Conservation (phyloP, 2,888 invertebrate species). For the Beris chalybata region DNA sequence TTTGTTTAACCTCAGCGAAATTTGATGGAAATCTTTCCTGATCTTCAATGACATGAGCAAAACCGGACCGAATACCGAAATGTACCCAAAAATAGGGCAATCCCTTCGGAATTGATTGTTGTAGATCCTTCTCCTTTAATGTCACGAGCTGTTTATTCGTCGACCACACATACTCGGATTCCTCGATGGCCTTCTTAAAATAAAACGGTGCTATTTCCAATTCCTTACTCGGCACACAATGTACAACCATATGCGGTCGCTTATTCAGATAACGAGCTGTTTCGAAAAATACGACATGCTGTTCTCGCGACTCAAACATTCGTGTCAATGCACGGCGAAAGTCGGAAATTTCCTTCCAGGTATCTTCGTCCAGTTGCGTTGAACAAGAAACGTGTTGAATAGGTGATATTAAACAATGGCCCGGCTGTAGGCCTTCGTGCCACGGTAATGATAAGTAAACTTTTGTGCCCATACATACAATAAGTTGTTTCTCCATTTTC, state of each 20-base stretch:
- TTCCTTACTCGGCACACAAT: constrained; percentile 84
- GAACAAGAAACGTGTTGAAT: constrained; percentile 77
- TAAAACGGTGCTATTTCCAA: constrained; percentile 93
- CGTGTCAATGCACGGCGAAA: constrained; percentile 76
- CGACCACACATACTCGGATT: constrained; percentile 94
- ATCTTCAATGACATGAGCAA: constrained; percentile 97
- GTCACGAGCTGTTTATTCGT: constrained; percentile 90
- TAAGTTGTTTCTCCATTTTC: constrained; percentile 79
- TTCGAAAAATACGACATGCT: constrained; percentile 91
- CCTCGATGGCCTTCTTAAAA: constrained; percentile 96
- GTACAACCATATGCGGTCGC: constrained; percentile 82
- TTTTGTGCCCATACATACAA: constrained; percentile 78
- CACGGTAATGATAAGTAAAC: constrained; percentile 84
- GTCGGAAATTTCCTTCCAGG: constrained; percentile 81
- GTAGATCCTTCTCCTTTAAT: constrained; percentile 68
- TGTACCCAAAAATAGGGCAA: constrained; percentile 94
- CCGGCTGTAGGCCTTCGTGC: constrained; percentile 76
- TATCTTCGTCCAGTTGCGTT: constrained; percentile 90
- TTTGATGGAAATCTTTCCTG: constrained; percentile 80
- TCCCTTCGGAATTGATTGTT: constrained; percentile 85
- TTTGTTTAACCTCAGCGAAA: constrained; percentile 77
- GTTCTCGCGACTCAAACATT: constrained; percentile 72
- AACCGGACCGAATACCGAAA: constrained; percentile 89
- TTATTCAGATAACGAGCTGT: constrained; percentile 73
- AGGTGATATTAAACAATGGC: constrained; percentile 86